These are phyloP conservation scores for Melanophora roralis DNA, from an alignment of 2,888 invertebrate species.

Conservation along the genomic window DNA sequence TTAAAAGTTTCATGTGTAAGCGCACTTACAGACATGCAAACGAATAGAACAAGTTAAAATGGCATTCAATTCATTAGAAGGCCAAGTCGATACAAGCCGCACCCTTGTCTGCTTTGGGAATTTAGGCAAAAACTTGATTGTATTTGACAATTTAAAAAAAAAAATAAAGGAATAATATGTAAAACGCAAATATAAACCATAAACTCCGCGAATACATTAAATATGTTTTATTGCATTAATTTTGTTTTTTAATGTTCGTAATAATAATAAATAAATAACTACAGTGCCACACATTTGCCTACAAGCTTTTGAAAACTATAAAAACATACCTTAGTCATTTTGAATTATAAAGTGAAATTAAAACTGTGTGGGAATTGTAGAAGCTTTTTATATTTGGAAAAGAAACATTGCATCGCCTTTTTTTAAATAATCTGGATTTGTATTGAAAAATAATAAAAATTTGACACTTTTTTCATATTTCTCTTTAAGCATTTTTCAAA, in stretches of 20 bases:
- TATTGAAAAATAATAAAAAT: too few species aligned
- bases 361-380: too few species aligned
- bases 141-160: conserved; percentile 6
- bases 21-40: not conserved
- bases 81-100: conserved; percentile 42
- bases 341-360: too few species aligned
- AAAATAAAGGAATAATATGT: not conserved
- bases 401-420: too few species aligned
- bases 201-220: conserved; percentile 28
- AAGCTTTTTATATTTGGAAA: too few species aligned
- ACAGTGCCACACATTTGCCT: not conserved
- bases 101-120: conserved; percentile 43
- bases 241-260: not conserved
- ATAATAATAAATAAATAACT: not conserved
- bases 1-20: conserved; percentile 15
- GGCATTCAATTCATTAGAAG: conserved; percentile 35
- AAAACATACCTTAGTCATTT: too few species aligned
- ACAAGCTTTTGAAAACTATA: not conserved
- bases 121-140: conserved; percentile 41
- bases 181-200: not conserved
- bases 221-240: not conserved
- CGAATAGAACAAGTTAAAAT: not conserved
- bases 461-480: too few species aligned
- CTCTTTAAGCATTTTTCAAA: too few species aligned
- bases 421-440: too few species aligned